A percentile compares a stretch with the other conserved stretches of the same genome.
phyloP scores from a whole-genome alignment of 2,888 invertebrate genomes.

The Meteorus cinctellus region DNA sequence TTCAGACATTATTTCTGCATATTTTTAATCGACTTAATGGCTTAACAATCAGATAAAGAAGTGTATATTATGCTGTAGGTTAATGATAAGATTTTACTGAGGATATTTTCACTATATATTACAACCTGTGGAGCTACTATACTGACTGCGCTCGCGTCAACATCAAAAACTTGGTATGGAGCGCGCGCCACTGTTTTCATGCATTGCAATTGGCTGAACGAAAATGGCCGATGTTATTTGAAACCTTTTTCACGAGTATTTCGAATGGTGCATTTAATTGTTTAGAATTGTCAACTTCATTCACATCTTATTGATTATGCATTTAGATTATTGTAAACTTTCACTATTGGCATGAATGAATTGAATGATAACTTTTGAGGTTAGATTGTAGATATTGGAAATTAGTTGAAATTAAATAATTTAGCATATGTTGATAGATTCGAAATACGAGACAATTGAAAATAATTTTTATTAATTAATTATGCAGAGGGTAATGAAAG shows the following conservation, averaged over 20 bases:
- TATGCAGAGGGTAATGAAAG: too few relatives aligned
- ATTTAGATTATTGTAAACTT: too few relatives aligned
- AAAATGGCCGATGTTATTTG: slow-evolving; percentile 5
- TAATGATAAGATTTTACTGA: background rate
- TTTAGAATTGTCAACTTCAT: too few relatives aligned
- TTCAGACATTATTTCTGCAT: background rate
- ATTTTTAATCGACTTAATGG: background rate
- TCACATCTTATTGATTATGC: too few relatives aligned
- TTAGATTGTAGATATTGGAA: too few relatives aligned
- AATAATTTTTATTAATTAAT: too few relatives aligned
- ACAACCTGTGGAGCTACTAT: background rate
- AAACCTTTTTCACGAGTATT: background rate
- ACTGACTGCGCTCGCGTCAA: background rate
- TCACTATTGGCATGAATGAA: too few relatives aligned
- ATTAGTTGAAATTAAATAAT: too few relatives aligned
- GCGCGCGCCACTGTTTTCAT: background rate
- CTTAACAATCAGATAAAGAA: background rate
- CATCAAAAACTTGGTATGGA: background rate
- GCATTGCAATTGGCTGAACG: background rate
- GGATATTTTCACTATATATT: background rate
- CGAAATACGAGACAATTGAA: too few relatives aligned
- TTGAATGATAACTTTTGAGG: too few relatives aligned
- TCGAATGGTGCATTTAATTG: background rate
- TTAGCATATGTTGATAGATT: too few relatives aligned
- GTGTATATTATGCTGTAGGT: background rate